Percentiles rank a stretch among this genome's conserved stretches.
Evolutionary conservation across 1,140 invertebrate species (phyloP).

Genomic region (Cryptotermes secundus): DNA sequence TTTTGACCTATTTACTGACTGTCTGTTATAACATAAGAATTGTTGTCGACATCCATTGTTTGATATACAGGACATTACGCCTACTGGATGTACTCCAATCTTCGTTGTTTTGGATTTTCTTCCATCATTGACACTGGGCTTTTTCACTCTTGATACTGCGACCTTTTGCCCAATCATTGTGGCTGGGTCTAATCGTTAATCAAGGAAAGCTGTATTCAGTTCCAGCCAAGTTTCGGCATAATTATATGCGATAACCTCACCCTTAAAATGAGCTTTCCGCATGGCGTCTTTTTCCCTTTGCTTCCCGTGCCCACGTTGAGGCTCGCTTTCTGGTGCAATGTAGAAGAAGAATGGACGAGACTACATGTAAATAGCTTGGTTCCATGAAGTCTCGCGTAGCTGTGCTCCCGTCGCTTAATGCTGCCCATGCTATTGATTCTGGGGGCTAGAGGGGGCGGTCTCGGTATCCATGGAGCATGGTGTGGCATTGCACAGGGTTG

Average conservation of each 20-base stretch:
- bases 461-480: background rate
- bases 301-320: background rate
- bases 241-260: background rate
- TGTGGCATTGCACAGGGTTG: background rate
- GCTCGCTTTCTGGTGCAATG: background rate
- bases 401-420: background rate
- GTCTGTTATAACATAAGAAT: too few relatives aligned
- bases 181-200: background rate
- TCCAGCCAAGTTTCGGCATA: background rate
- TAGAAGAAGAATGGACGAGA: background rate
- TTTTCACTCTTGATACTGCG: too few relatives aligned
- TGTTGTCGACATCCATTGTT: too few relatives aligned
- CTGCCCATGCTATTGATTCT: background rate
- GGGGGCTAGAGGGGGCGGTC: background rate
- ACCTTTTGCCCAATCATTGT: too few relatives aligned
- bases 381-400: conserved; percentile 4
- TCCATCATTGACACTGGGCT: too few relatives aligned
- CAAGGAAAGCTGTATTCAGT: background rate
- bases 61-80: too few relatives aligned
- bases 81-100: too few relatives aligned
- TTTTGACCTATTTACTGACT: too few relatives aligned
- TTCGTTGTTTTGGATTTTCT: too few relatives aligned
- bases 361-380: background rate
- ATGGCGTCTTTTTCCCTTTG: background rate
- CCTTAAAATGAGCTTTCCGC: background rate